A percentile compares a stretch with the other conserved stretches of the same genome.
phyloP scores from a whole-genome alignment of 2,113 vertebrate genomes.

The Ceyx cyanopectus region DNA sequence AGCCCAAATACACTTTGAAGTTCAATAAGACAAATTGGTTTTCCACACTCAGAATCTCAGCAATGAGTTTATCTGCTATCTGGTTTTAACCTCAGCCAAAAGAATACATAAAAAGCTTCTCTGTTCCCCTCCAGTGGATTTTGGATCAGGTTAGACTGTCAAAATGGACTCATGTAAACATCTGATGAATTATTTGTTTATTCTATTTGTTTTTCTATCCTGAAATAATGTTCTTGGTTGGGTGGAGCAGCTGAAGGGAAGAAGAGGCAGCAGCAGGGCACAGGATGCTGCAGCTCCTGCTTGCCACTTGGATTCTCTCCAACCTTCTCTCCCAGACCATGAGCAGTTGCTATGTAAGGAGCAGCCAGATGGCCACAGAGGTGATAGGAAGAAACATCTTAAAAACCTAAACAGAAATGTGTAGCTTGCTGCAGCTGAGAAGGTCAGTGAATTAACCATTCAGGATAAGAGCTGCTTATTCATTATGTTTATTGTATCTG shows the following conservation, averaged over 20 bases:
- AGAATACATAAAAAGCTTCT: not conserved
- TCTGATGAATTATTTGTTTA: not conserved
- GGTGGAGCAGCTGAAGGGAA: not conserved
- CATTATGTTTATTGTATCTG: not conserved
- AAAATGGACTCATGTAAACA: not conserved
- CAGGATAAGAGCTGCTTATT: not conserved
- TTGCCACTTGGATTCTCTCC: not conserved
- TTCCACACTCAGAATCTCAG: not conserved
- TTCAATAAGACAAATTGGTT: not conserved
- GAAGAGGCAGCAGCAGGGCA: not conserved
- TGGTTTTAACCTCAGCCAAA: not conserved
- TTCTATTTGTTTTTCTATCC: not conserved
- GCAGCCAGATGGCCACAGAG: not conserved
- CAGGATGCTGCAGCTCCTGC: not conserved
- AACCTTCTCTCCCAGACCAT: not conserved
- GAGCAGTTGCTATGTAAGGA: not conserved
- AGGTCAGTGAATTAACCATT: not conserved
- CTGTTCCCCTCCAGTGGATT: not conserved
- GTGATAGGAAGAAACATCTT: not conserved
- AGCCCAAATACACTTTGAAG: not conserved
- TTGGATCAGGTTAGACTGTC: not conserved
- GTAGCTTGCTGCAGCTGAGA: not conserved
- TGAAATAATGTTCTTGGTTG: not conserved
- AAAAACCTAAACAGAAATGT: not conserved
- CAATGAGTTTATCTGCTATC: not conserved